Percentiles rank a stretch among this genome's conserved stretches.
phyloP scores from a whole-genome alignment of 2,888 invertebrate genomes.

The Apomyelois bistriatella region DNA sequence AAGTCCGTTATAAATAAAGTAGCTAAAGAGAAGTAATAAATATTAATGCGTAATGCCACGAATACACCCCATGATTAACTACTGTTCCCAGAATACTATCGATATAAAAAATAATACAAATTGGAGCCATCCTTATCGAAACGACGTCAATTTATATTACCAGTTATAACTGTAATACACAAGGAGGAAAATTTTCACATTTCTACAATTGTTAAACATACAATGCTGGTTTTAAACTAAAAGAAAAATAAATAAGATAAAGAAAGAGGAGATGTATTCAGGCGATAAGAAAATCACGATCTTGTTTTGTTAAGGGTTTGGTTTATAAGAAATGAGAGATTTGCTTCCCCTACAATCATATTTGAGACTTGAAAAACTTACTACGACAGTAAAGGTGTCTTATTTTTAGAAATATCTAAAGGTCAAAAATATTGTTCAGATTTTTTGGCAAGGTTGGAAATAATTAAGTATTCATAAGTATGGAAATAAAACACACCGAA shows the following conservation, averaged over 20 bases:
- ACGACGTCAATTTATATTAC: conserved; percentile 1
- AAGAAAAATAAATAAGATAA: background rate
- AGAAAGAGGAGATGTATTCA: background rate
- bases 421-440: background rate
- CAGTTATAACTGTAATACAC: background rate
- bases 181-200: background rate
- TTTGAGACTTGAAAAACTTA: conserved; percentile 1
- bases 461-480: too few species aligned
- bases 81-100: background rate
- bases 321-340: background rate
- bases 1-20: too few species aligned
- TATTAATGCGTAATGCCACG: too few species aligned
- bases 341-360: background rate
- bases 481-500: too few species aligned
- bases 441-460: background rate
- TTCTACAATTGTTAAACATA: background rate
- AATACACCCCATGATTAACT: background rate
- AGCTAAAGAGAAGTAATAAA: too few species aligned
- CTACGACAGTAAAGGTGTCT: background rate
- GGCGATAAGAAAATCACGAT: background rate
- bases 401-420: background rate
- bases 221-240: background rate
- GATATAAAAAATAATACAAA: conserved; percentile 1
- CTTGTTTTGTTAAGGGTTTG: background rate
- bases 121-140: background rate